Conservation (phyloP, 2,113 vertebrate genomes). For the Nycticryphes semicollaris region DNA sequence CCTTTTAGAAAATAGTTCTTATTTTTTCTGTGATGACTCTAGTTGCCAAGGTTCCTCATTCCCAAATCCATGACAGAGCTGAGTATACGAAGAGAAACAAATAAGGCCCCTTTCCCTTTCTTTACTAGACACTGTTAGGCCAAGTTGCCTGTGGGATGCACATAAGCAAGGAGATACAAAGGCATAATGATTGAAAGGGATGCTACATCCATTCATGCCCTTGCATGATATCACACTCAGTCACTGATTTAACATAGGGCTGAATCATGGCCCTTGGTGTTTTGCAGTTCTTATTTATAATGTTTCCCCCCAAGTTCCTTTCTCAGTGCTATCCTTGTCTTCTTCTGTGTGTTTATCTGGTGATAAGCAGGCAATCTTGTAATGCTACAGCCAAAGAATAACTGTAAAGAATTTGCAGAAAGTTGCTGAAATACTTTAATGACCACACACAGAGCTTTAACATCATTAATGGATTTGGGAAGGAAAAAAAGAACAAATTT, state of each 20-base stretch:
- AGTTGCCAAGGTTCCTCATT: not conserved
- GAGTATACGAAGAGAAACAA: not conserved
- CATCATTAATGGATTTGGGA: not conserved
- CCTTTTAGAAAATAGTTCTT: not conserved
- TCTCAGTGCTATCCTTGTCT: not conserved
- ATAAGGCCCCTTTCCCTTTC: not conserved
- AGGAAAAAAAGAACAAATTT: not conserved
- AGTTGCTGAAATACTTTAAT: conserved; percentile 19
- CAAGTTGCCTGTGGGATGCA: not conserved
- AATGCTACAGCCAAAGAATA: not conserved
- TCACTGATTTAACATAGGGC: not conserved
- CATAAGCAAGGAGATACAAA: not conserved
- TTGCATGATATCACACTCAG: not conserved
- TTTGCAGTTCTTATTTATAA: not conserved
- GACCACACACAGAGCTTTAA: conserved; percentile 34
- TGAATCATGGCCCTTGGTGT: not conserved
- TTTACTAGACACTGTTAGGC: not conserved
- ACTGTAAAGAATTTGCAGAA: not conserved
- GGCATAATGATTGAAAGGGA: not conserved
- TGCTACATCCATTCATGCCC: not conserved
- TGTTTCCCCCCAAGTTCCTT: not conserved
- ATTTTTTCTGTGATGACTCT: not conserved
- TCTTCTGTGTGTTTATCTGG: not conserved
- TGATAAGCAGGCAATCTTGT: not conserved
- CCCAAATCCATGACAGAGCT: not conserved